These are phyloP conservation scores for Drosophila tropicalis DNA, from an alignment of 1,140 invertebrate species.

Conservation along the genomic window DNA sequence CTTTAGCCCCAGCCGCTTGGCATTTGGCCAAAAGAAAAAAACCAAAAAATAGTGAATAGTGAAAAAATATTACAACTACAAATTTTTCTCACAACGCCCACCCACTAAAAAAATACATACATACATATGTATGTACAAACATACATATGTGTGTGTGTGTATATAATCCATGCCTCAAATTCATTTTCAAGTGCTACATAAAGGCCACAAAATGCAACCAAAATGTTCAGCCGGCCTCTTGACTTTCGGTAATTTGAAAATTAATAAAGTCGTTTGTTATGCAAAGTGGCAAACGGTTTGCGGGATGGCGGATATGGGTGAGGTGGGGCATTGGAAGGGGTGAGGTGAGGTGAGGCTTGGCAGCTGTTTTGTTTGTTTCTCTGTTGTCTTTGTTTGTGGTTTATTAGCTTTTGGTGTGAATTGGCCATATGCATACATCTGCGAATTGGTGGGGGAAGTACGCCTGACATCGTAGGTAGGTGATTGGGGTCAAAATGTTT, in stretches of 20 bases:
- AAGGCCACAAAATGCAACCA: slow-evolving; percentile 69
- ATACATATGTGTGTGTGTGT: too few species aligned
- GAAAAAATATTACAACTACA: slow-evolving; percentile 44
- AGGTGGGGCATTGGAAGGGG: not conserved
- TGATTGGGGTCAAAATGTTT: slow-evolving; percentile 9
- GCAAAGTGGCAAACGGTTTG: slow-evolving; percentile 68
- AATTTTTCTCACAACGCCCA: slow-evolving; percentile 78
- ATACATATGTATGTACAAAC: too few species aligned
- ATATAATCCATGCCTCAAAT: slow-evolving; percentile 40
- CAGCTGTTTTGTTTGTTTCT: slow-evolving; percentile 51
- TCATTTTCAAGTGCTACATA: slow-evolving; percentile 71
- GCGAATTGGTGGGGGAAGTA: not conserved
- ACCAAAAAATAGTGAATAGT: not conserved
- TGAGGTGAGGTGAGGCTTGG: slow-evolving; percentile 41
- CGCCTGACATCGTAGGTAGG: slow-evolving; percentile 1
- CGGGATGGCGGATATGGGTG: slow-evolving; percentile 51
- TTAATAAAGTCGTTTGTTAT: slow-evolving; percentile 82
- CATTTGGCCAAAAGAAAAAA: slow-evolving; percentile 18
- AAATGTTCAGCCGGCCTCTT: slow-evolving; percentile 75
- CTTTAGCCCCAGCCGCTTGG: slow-evolving; percentile 37
- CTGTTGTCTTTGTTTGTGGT: slow-evolving; percentile 10
- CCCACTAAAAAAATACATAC: slow-evolving; percentile 22
- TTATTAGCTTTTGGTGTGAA: slow-evolving; percentile 40
- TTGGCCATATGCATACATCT: slow-evolving; percentile 24
- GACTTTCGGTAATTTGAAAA: slow-evolving; percentile 82